Evolutionary conservation across 2,797 vertebrate genomes (phyloP), one percentile per base, ranked within the genome.

Genomic region (Sebastes iracundus): DNA sequence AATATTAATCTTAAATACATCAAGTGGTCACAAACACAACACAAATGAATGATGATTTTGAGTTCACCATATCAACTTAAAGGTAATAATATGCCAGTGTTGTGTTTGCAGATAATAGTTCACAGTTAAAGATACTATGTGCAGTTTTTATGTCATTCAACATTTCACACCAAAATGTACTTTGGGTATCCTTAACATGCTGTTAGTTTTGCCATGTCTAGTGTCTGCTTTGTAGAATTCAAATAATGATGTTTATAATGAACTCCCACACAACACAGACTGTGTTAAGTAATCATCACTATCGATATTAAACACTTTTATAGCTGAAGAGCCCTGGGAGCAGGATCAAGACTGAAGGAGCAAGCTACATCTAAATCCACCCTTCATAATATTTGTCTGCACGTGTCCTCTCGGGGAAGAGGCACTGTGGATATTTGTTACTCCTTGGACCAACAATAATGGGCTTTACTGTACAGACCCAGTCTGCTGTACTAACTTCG

Each of bases 381-480:
- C 78, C 88, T 91, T 94, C 93, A 93, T 86, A 93, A 94, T 94
- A 93, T 94, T 94, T 92, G 88, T 94, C 84, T 87, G 16, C 16
- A n/a, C 0, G 22, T 68, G 73, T 77, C 71, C 82, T 87, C 91
- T 71, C 13, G 49, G 91, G 93, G 88, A 90, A 84, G 88, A 87
- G 68, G 80, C 76, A 72, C 84, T 59, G 82, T 80, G 89, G 73
- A 75, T 92, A 90, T 92, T 90, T 92, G 89, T 88, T 82, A 90
- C 80, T 79, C 77, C 66, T 78, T 30, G 18, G 74, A 46, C 62
- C 32, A 80, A 80, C 83, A 70, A 46, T 82, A 83, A 90, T 72
- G 75, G 77, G 63, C 80, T 81, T 82, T 14, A 80, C 69, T 63
- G 75, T 65, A 75, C 76, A 71, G 83, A 87, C 59, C 73, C 67